These are phyloP conservation scores for Delphinus delphis DNA, from an alignment of 2,113 vertebrate species.

Conservation along the genomic window DNA sequence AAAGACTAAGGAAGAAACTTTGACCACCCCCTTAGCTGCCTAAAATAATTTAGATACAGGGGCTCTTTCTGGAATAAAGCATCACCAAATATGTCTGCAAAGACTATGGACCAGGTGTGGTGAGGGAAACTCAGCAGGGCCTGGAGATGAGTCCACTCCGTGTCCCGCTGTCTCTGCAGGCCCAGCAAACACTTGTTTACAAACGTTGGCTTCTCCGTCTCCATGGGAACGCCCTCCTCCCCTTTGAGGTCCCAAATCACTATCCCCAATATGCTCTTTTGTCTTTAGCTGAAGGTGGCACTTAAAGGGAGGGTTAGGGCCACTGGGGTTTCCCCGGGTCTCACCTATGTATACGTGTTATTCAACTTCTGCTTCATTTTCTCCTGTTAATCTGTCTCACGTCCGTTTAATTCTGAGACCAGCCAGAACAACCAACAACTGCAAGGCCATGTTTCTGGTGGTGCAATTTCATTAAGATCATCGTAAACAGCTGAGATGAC, in stretches of 20 bases:
- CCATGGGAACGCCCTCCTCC: neutral
- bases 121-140: neutral
- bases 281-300: rapidly evolving
- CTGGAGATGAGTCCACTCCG: too few species aligned
- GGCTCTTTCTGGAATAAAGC: neutral
- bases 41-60: too few species aligned
- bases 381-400: rapidly evolving
- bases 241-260: neutral
- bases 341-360: rapidly evolving
- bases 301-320: neutral
- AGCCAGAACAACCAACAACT: neutral
- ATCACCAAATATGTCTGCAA: neutral
- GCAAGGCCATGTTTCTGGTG: rapidly evolving
- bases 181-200: neutral
- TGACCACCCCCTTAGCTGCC: neutral
- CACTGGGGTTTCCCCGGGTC: neutral
- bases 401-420: neutral
- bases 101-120: neutral
- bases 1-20: neutral
- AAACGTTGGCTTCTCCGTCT: neutral
- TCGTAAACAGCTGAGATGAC: rapidly evolving
- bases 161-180: neutral
- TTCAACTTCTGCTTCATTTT: neutral
- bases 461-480: rapidly evolving
- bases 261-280: neutral